These are phyloP conservation scores for Platycnemis pennipes DNA, from an alignment of 2,888 invertebrate species.

Conservation along the genomic window DNA sequence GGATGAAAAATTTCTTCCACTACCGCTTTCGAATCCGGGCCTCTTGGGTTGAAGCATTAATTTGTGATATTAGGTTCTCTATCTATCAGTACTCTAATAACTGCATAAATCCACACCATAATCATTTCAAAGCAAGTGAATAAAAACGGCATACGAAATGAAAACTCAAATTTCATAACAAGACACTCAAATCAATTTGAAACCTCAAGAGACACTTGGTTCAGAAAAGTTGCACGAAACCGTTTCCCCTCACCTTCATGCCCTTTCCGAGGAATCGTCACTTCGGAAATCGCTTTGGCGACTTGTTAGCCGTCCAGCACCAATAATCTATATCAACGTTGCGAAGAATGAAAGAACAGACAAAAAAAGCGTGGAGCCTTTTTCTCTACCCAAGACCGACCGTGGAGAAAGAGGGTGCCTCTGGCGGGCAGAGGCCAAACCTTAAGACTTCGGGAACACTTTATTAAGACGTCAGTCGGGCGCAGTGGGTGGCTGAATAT, in stretches of 20 bases:
- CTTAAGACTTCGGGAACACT: background rate
- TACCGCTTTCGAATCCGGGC: too few relatives aligned
- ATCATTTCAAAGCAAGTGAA: too few relatives aligned
- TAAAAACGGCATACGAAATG: background rate
- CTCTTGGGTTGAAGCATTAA: too few relatives aligned
- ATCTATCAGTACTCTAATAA: too few relatives aligned
- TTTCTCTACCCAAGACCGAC: too few relatives aligned
- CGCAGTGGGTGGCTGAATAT: conserved; percentile 14
- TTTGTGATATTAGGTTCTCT: too few relatives aligned
- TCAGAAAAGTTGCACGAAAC: background rate
- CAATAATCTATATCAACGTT: background rate
- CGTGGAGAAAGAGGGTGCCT: background rate
- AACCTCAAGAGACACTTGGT: background rate
- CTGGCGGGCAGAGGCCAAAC: conserved; percentile 16
- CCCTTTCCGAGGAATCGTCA: background rate
- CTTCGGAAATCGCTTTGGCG: background rate
- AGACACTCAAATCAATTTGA: background rate
- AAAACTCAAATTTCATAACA: background rate
- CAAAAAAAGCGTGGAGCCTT: background rate
- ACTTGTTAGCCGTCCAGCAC: background rate
- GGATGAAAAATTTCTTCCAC: too few relatives aligned
- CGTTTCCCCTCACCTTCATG: background rate
- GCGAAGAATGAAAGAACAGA: background rate
- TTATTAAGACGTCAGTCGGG: conserved; percentile 21
- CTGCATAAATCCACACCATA: too few relatives aligned